phyloP scores from a whole-genome alignment of 2,113 vertebrate species.

The Mesoclemmys tuberculata region DNA sequence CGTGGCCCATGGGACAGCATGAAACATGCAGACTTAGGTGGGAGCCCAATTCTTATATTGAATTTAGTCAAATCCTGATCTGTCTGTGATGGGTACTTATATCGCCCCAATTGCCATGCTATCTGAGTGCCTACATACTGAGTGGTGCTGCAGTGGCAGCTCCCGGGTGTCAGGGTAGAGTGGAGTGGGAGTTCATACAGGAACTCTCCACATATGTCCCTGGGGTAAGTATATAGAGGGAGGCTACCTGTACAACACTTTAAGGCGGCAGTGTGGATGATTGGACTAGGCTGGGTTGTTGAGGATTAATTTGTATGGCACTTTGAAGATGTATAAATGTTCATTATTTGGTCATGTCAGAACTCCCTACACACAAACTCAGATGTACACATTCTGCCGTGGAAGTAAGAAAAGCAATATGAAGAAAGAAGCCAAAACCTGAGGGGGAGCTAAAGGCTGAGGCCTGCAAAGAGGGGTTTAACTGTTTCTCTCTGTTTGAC shows the following conservation, averaged over 20 bases:
- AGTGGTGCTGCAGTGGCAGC: neutral
- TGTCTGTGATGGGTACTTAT: neutral
- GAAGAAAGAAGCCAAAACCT: neutral
- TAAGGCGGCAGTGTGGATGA: neutral
- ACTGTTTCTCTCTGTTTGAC: conserved; percentile 2
- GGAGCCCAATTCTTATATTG: neutral
- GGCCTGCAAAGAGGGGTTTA: neutral
- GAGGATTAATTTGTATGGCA: neutral
- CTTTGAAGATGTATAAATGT: neutral
- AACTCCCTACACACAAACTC: neutral
- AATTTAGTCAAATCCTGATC: neutral
- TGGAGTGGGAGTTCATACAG: neutral
- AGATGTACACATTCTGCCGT: neutral
- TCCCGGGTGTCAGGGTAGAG: neutral
- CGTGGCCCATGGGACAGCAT: conserved; percentile 89
- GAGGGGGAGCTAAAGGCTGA: neutral
- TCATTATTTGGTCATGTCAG: neutral
- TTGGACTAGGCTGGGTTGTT: neutral
- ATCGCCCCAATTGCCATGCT: neutral
- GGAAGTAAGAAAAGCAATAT: neutral
- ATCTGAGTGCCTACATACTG: neutral
- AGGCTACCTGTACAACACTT: too few species aligned
- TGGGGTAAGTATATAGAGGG: neutral
- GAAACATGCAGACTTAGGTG: conserved; percentile 90
- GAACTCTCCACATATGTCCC: neutral